phyloP scores from a whole-genome alignment of 2,113 vertebrate species.

The Tupaia chinensis region DNA sequence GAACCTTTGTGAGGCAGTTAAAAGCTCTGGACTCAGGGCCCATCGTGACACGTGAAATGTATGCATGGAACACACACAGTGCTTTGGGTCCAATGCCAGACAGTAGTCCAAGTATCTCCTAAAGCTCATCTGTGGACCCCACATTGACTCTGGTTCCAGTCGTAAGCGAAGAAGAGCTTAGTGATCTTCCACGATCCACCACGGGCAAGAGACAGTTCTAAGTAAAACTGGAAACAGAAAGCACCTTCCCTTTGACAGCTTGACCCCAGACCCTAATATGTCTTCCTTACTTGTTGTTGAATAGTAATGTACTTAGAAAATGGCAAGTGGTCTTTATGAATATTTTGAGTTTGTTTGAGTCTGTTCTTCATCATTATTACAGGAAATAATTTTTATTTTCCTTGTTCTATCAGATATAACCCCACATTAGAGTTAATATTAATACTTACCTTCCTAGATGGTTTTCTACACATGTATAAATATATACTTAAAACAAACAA shows the following conservation, averaged over 20 bases:
- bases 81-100: slow-evolving; percentile 1
- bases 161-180: neutral
- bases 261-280: neutral
- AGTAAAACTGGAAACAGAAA: neutral
- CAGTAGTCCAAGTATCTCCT: neutral
- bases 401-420: slow-evolving; percentile 6
- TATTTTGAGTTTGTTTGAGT: neutral
- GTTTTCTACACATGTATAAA: neutral
- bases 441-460: neutral
- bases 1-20: slow-evolving; percentile 1
- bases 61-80: neutral
- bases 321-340: neutral
- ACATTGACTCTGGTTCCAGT: neutral
- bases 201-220: neutral
- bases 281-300: slow-evolving; percentile 21
- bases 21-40: neutral
- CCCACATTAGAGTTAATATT: neutral
- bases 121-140: neutral
- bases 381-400: neutral
- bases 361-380: slow-evolving; percentile 14
- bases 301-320: slow-evolving; percentile 43
- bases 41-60: neutral
- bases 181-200: neutral
- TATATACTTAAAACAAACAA: neutral
- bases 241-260: neutral